Base-by-base conservation (phyloP, 1,140 invertebrate species). In the Lepidurus apus region DNA sequence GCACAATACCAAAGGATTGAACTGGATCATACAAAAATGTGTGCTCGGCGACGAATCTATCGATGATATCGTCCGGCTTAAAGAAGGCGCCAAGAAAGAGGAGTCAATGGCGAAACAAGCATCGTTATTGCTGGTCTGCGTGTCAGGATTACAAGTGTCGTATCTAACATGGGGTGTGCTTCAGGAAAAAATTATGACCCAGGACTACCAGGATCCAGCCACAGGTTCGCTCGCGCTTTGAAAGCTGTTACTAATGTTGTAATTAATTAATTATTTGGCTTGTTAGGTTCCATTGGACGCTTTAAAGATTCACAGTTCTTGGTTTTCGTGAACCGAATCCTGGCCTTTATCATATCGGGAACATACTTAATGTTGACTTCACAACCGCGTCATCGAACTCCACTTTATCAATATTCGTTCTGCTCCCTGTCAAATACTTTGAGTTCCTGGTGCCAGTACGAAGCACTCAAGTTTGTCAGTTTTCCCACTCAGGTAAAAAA, bases 381-480 rank as follows among this genome's bases (percentile, higher is more conserved):
- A 79, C 79, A 77, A 77, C 81, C n/a, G 90, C 86, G 90, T 7
- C 91, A 95, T 82, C 88, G 88, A 73, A 92, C 94, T 75, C 97
- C 98, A 6, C 87, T 98, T 3, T 98, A 98, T 85, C 96, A 97
- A 87, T 99, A 98, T 87, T 93, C 93, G 0, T 99, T 93, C 87
- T 96, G 95, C 84, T 97, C 97, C 0, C 91, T 99, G 81, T 98
- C 96, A 21, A 99, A 99, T 86, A 96, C 98, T 79, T 91, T 99
- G 89, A 98, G 96, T 84, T 97, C 95, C 65, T 99, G 97, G 97
- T 99, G 96, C 86, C 98, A 99, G 86, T 99, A 99, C 84, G 98
- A 99, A 87, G 97, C 97, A 26, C 87, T 99, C 4, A 99, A 99
- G 86, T 99, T 93, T 87, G 95, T 99, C 81, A 97, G 93, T 83